Conservation (phyloP, 2,888 invertebrate species). For the Deilephila elpenor region DNA sequence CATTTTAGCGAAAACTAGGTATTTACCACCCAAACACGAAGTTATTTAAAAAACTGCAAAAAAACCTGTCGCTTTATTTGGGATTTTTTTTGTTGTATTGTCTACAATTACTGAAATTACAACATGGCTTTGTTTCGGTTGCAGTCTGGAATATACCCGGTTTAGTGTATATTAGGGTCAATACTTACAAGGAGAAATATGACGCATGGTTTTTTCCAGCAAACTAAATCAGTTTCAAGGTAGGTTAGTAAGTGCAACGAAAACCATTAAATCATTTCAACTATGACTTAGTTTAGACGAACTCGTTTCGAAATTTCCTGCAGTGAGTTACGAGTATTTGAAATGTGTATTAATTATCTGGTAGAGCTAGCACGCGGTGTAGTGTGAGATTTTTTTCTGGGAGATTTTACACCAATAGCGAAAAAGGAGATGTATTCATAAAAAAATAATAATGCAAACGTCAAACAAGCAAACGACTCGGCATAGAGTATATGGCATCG, state of each 20-base stretch:
- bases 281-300: conserved; percentile 30
- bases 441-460: too few relatives aligned
- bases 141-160: too few relatives aligned
- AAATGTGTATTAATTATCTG: conserved; percentile 44
- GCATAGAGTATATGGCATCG: too few relatives aligned
- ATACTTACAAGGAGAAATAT: neutral
- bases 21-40: too few relatives aligned
- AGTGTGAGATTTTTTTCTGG: neutral
- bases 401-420: neutral
- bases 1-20: too few relatives aligned
- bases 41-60: too few relatives aligned
- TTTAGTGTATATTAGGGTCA: neutral
- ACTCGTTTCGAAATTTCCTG: conserved; percentile 46
- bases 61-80: too few relatives aligned
- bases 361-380: conserved; percentile 21
- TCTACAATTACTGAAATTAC: too few relatives aligned
- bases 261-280: conserved; percentile 29
- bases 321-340: conserved; percentile 37
- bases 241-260: conserved; percentile 20
- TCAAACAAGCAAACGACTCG: too few relatives aligned
- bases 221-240: conserved; percentile 9
- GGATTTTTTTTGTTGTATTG: too few relatives aligned
- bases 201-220: neutral
- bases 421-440: neutral
- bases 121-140: too few relatives aligned